These are phyloP conservation scores for Chrysoperla carnea DNA, from an alignment of 1,140 invertebrate genomes.

Conservation along the genomic window DNA sequence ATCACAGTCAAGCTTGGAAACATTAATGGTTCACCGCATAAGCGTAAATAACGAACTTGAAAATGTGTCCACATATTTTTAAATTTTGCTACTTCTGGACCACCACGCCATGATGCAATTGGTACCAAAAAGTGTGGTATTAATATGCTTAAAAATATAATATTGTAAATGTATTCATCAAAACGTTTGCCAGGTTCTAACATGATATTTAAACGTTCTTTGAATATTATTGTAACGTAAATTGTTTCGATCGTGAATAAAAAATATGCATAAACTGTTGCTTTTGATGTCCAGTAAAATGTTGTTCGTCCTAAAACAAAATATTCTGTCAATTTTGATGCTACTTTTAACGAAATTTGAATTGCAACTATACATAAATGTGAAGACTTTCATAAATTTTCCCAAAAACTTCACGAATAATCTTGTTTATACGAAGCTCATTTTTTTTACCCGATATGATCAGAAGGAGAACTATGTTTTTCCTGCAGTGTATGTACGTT, in stretches of 20 bases:
- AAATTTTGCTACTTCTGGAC: constrained; percentile 43
- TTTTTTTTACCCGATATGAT: no score
- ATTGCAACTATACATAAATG: no score
- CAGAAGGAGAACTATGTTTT: no score
- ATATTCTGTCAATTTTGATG: no score
- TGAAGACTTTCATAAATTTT: no score
- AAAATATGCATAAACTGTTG: constrained; percentile 17
- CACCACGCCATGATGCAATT: constrained; percentile 46
- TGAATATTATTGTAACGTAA: constrained; percentile 18
- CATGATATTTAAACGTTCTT: constrained; percentile 16
- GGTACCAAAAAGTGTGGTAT: constrained; percentile 46
- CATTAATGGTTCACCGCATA: constrained; percentile 39
- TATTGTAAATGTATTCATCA: constrained; percentile 49
- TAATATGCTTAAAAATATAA: constrained; percentile 49
- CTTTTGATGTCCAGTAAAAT: constrained; percentile 14
- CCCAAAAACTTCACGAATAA: no score
- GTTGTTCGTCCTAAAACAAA: constrained; percentile 1
- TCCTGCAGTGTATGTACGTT: no score
- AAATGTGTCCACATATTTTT: constrained; percentile 58
- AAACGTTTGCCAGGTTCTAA: constrained; percentile 37
- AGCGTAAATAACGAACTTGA: constrained; percentile 40
- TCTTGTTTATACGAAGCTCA: no score
- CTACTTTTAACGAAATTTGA: no score
- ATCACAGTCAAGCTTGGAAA: constrained; percentile 38
- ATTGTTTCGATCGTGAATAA: constrained; percentile 17